A percentile compares a stretch with the other conserved stretches of the same genome.
Evolutionary conservation across 1,140 invertebrate genomes (phyloP).

Genomic region (Zelostemma sp.): DNA sequence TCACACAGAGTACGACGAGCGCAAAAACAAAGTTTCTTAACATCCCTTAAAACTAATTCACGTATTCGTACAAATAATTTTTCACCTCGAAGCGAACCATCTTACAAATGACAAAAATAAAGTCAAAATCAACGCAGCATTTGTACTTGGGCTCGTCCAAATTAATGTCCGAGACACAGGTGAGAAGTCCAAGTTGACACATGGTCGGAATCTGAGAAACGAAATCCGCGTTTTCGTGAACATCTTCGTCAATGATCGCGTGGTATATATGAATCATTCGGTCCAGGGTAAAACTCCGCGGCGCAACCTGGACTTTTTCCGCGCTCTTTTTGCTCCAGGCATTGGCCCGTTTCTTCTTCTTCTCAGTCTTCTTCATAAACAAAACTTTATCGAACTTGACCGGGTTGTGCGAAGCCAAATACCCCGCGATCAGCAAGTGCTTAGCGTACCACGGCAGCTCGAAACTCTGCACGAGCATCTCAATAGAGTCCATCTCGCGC

Average conservation of each 20-base stretch:
- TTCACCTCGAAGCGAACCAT: constrained; percentile 80
- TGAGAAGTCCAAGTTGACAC: constrained; percentile 79
- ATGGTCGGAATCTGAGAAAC: constrained; percentile 83
- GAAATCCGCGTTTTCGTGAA: constrained; percentile 86
- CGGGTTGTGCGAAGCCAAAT: constrained; percentile 92
- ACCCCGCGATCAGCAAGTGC: constrained; percentile 89
- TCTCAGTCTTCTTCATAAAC: constrained; percentile 82
- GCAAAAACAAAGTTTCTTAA: neutral
- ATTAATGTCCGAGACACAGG: constrained; percentile 75
- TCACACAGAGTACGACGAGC: neutral
- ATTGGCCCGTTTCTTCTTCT: constrained; percentile 63
- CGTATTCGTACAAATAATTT: constrained; percentile 82
- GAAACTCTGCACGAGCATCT: constrained; percentile 76
- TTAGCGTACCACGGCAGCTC: constrained; percentile 92
- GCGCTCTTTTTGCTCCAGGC: constrained; percentile 55
- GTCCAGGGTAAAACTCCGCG: constrained; percentile 86
- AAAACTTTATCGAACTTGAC: constrained; percentile 86
- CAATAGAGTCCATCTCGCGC: constrained; percentile 68
- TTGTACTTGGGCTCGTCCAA: constrained; percentile 80
- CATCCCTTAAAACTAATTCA: constrained; percentile 30
- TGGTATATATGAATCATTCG: constrained; percentile 92
- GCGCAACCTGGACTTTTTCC: constrained; percentile 71
- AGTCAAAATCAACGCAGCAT: constrained; percentile 80
- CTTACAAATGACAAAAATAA: constrained; percentile 77
- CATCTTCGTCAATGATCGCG: constrained; percentile 86